Conservation (phyloP, 1,140 invertebrate genomes). For the Laupala kohalensis region DNA sequence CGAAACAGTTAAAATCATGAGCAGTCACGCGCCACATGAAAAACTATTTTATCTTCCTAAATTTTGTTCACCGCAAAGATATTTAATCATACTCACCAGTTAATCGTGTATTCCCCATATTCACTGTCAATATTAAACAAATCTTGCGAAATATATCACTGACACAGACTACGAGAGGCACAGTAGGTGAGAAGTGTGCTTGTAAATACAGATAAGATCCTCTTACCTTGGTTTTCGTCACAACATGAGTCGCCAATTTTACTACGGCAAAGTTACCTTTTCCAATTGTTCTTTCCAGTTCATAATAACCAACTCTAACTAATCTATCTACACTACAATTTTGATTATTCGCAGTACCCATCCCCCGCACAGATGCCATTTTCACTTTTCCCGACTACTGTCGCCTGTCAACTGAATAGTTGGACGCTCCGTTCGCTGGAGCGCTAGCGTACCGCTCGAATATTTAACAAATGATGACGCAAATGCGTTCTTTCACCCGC, state of each 20-base stretch:
- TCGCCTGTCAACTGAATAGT: constrained; percentile 5
- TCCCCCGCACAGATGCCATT: constrained; percentile 35
- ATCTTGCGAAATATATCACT: background rate
- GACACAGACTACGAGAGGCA: background rate
- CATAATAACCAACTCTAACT: constrained; percentile 91
- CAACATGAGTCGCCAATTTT: constrained; percentile 91
- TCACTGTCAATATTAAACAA: background rate
- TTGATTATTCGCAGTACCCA: constrained; percentile 28
- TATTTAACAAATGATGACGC: background rate
- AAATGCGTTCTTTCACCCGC: background rate
- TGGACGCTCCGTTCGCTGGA: background rate
- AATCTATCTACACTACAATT: constrained; percentile 51
- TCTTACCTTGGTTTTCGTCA: constrained; percentile 94
- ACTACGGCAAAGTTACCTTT: constrained; percentile 99
- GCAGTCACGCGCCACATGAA: too few species aligned
- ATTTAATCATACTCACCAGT: too few species aligned
- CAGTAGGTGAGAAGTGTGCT: background rate
- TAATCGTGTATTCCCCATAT: background rate
- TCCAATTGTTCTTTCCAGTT: constrained; percentile 90
- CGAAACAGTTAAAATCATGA: too few species aligned
- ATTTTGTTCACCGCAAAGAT: too few species aligned
- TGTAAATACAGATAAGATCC: constrained; percentile 8
- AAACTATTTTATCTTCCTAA: too few species aligned
- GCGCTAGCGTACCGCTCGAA: constrained; percentile 3
- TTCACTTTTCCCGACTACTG: constrained; percentile 19